Percentiles rank a stretch among this genome's conserved stretches.
Conservation (phyloP, 2,888 invertebrate genomes). For the Luperina nickerlii region DNA sequence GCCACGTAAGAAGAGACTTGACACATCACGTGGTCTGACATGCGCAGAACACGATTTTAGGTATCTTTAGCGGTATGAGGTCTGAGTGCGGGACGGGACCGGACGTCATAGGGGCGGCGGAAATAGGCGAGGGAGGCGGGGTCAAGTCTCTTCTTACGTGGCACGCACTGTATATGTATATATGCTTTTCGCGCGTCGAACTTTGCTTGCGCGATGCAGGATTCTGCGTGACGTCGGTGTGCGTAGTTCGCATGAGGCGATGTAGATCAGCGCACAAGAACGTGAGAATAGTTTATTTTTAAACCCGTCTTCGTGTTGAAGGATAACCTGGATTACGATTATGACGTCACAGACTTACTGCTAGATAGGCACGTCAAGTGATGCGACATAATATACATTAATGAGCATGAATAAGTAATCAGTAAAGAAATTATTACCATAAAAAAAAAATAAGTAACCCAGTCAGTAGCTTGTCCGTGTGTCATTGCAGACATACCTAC, state of each 20-base stretch:
- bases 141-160: too few relatives aligned
- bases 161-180: too few relatives aligned
- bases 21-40: too few relatives aligned
- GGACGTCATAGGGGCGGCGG: too few relatives aligned
- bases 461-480: neutral
- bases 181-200: too few relatives aligned
- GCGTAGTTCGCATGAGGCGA: neutral
- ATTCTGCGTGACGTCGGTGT: neutral
- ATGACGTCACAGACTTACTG: neutral
- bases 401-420: constrained; percentile 4
- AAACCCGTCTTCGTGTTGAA: neutral
- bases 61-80: too few relatives aligned
- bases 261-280: too few relatives aligned
- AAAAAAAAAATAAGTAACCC: neutral
- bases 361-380: neutral
- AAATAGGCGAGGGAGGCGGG: too few relatives aligned
- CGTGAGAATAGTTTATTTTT: neutral
- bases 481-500: too few relatives aligned
- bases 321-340: neutral
- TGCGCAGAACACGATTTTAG: too few relatives aligned
- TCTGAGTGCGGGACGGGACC: too few relatives aligned
- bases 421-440: neutral
- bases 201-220: neutral
- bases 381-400: neutral
- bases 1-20: too few relatives aligned